A percentile compares a stretch with the other conserved stretches of the same genome.
These are phyloP conservation scores for Maniola hyperantus DNA, from an alignment of 2,888 invertebrate species.

Conservation along the genomic window DNA sequence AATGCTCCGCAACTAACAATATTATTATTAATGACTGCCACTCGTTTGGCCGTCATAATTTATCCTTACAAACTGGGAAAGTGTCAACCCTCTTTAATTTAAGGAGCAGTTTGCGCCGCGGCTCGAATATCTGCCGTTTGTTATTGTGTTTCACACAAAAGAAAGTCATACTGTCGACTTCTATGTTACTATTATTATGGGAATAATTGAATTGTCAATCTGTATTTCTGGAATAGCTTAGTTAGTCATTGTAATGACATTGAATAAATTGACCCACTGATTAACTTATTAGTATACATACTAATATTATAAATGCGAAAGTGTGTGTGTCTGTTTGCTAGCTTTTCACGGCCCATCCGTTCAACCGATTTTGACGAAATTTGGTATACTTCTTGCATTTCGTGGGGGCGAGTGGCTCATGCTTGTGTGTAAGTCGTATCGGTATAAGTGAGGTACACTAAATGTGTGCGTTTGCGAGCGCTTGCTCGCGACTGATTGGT, in stretches of 20 bases:
- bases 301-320: no score
- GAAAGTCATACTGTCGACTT: not conserved
- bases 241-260: not conserved
- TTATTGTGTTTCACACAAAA: conserved; percentile 37
- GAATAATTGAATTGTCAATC: conserved; percentile 9
- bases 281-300: no score
- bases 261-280: no score
- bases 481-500: no score
- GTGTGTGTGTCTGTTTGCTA: no score
- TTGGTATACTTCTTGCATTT: no score
- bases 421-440: no score
- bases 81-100: conserved; percentile 63
- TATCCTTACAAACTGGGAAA: conserved; percentile 51
- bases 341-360: no score
- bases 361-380: no score
- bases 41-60: conserved; percentile 46
- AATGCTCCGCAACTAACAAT: conserved; percentile 32
- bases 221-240: not conserved
- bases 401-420: no score
- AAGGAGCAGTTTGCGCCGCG: conserved; percentile 42
- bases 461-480: no score
- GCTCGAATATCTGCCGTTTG: conserved; percentile 39
- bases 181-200: not conserved
- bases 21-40: conserved; percentile 46
- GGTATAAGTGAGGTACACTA: no score